These are phyloP conservation scores for Empidonax traillii DNA, from an alignment of 2,113 vertebrate genomes.

Conservation along the genomic window DNA sequence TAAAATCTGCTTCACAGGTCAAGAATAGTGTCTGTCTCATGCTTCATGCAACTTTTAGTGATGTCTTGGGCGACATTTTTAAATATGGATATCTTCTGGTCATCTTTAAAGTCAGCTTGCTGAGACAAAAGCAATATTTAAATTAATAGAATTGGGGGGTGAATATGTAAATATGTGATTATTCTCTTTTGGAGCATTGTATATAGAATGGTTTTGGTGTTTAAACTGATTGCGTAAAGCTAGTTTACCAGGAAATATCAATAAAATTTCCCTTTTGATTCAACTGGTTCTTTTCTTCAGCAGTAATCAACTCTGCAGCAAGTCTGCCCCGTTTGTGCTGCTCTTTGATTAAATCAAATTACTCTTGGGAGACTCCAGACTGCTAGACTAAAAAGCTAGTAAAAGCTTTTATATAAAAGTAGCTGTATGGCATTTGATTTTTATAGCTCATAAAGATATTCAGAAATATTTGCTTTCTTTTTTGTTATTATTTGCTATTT, in stretches of 20 bases:
- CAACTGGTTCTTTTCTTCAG: not conserved
- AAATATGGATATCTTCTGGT: not conserved
- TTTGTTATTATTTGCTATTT: not conserved
- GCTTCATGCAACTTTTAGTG: not conserved
- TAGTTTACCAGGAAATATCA: not conserved
- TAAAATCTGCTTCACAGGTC: not conserved
- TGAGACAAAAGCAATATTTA: not conserved
- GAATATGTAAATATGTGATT: not conserved
- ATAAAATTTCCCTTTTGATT: not conserved
- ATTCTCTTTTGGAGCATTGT: not conserved
- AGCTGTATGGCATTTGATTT: not conserved
- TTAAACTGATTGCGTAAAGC: not conserved
- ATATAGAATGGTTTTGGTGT: not conserved
- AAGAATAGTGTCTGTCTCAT: not conserved
- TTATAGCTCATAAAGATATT: slow-evolving; percentile 1
- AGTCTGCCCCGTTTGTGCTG: not conserved
- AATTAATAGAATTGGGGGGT: not conserved
- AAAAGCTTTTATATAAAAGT: not conserved
- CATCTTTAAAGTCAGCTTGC: not conserved
- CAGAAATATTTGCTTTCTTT: not conserved
- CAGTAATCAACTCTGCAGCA: not conserved
- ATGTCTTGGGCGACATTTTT: not conserved
- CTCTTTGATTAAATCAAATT: not conserved
- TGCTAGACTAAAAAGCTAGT: not conserved
- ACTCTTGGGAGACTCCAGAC: not conserved